These are phyloP conservation scores for Drosophila yooni DNA, from an alignment of 2,888 invertebrate species.

Conservation along the genomic window DNA sequence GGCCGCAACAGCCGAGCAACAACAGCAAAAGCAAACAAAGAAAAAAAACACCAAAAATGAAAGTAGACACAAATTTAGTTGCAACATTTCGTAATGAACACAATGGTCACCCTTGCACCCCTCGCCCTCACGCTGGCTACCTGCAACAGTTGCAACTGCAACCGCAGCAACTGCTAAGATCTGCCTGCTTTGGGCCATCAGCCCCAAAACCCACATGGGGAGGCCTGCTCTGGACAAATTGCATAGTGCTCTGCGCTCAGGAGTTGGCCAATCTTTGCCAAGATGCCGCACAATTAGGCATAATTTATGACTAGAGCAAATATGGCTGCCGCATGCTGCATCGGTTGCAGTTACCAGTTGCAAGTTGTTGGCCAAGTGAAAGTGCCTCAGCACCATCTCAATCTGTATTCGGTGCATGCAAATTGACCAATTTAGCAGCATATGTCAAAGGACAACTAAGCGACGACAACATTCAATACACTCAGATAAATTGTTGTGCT, in stretches of 20 bases:
- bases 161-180: constrained; percentile 13
- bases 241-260: constrained; percentile 57
- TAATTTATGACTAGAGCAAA: constrained; percentile 72
- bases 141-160: constrained; percentile 18
- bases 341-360: constrained; percentile 16
- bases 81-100: constrained; percentile 70
- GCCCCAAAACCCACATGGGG: constrained; percentile 48
- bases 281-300: constrained; percentile 77
- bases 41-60: constrained; percentile 55
- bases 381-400: constrained; percentile 54
- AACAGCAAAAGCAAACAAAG: constrained; percentile 12
- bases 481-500: constrained; percentile 10
- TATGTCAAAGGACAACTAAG: constrained; percentile 55
- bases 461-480: not conserved
- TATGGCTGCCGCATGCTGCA: constrained; percentile 45
- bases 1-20: constrained; percentile 28
- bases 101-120: constrained; percentile 50
- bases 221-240: constrained; percentile 64
- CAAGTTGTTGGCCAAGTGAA: constrained; percentile 57
- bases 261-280: constrained; percentile 75
- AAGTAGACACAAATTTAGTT: constrained; percentile 69
- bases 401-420: constrained; percentile 46
- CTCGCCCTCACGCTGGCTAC: constrained; percentile 12
- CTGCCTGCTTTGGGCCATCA: constrained; percentile 40
- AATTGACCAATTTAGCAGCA: constrained; percentile 53